phyloP scores from a whole-genome alignment of 2,797 vertebrate genomes.

The Gallirallus australis region DNA sequence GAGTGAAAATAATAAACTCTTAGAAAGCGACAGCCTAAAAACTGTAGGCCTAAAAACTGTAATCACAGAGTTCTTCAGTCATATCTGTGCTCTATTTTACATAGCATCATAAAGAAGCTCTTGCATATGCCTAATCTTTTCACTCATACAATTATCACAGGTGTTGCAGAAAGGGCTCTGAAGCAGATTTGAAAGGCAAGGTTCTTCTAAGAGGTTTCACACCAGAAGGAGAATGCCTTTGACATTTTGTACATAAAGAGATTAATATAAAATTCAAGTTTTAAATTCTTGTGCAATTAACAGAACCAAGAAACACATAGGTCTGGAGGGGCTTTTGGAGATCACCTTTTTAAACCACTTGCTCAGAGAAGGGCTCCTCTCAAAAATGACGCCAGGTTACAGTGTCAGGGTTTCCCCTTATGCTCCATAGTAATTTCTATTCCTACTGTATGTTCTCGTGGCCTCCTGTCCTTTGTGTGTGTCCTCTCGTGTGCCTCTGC shows the following conservation, averaged over 20 bases:
- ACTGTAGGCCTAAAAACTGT: background rate
- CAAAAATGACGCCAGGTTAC: background rate
- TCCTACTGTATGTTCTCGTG: fast-evolving
- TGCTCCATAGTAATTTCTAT: background rate
- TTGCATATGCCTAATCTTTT: fast-evolving
- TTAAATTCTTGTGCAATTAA: background rate
- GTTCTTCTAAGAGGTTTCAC: background rate
- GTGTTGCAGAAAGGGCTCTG: background rate
- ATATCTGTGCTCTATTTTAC: fast-evolving
- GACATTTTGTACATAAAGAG: background rate
- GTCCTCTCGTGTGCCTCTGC: background rate
- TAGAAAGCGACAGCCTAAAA: background rate
- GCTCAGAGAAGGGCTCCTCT: background rate
- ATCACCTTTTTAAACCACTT: background rate
- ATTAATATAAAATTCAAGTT: background rate
- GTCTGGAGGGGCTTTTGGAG: background rate
- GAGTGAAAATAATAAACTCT: background rate
- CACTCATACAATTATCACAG: background rate
- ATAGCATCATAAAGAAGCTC: background rate
- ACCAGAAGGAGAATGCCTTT: background rate
- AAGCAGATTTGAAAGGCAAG: background rate
- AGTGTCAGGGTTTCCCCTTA: background rate
- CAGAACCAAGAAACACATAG: background rate
- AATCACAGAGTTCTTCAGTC: background rate
- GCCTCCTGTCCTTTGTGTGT: background rate